Base-by-base conservation (phyloP, 2,797 vertebrate genomes). In the Tympanoctomys barrerae region DNA sequence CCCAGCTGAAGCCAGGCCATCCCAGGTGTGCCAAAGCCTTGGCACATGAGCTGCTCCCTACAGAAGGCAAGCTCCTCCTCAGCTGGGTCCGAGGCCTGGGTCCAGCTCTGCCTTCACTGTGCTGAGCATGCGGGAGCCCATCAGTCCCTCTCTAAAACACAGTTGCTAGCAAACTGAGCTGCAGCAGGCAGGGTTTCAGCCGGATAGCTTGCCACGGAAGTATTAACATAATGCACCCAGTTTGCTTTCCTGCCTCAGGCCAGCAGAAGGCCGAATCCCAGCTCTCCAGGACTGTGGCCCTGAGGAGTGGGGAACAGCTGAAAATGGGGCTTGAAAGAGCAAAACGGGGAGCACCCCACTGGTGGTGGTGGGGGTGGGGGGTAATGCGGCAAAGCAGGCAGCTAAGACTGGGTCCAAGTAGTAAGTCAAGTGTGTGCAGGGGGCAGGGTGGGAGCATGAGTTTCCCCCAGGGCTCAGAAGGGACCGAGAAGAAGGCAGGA, bases 381-480 rank as follows among this genome's bases (percentile, higher is more conserved):
- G 92, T 80, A 39, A 84, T 91, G 94, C 61, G 19, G 80, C 90
- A 89, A 73, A 42, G 62, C 75, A 86, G 52, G 49, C 78, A n/a
- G 62, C 89, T 94, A 90, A 83, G 89, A 92, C 36, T 39, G 79
- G 36, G 83, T 91, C 88, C 93, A 91, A 95, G 82, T 59, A 96
- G 94, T 95, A 87, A 96, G 84, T 91, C 92, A 93, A 94, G 84
- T 70, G 89, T 16, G 5, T 59, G 54, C 2, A 18, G 83, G 33
- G 62, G n/a, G 83, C 26, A 80, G 77, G 49, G 61, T 75, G 19
- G 73, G 71, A 87, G 57, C 52, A 81, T 73, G 52, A 33, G 61
- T 92, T 57, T 88, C 39, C 91, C 86, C 85, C 7, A 81, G 86
- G 64, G 31, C 59, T 62, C 77, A 14, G 18, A 1, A 89, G 49